Base-by-base conservation (phyloP, 1,140 invertebrate species). In the Brachionus koreanus region DNA sequence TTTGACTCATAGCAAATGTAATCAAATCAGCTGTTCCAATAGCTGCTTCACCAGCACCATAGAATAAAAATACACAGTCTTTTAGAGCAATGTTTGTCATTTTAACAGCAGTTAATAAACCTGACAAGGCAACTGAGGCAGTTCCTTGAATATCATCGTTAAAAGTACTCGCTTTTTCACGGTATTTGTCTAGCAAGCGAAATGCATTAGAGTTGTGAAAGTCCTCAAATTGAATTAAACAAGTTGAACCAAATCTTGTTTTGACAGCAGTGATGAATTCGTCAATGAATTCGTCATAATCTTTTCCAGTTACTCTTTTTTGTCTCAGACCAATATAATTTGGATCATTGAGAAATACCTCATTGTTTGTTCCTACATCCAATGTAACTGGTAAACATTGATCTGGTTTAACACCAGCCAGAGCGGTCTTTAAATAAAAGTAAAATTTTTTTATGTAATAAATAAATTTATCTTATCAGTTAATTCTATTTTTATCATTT, bases 111-210 rank as follows among this genome's bases (percentile, higher is more conserved):
- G 95, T 94, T 43, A 96, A 87, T 5, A 98, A 88, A 5, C 96
- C 96, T 33, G 95, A 94, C 0, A 97, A 93, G 12, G 94, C 94
- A 0, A 97, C 96, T 35, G 93, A 92, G 0, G 96, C 96, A 0
- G 96, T 98, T 25, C 96, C 87, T 85, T 98, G 95, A 86, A 98
- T 97, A 86, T 98, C 96, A 86, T 98, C 96, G 86, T 98, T 98
- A 86, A 98, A 98, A 5, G 94, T 97, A 86, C 95, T 97, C 85
- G 96, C 97, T 19, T 84, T 83, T 83, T 93, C 89, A 76, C 93
- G 90, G 87, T 97, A 98, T 87, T 94, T 95, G 83, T 95, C 92
- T 75, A 98, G 87, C 84, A 69, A 10, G 42, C 65, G 42, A 37
- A 98, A 92, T 75, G 35, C 16, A 16, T 35, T 35, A 37, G 92